Conservation (phyloP, 2,113 vertebrate species). For the Zapornia atra region DNA sequence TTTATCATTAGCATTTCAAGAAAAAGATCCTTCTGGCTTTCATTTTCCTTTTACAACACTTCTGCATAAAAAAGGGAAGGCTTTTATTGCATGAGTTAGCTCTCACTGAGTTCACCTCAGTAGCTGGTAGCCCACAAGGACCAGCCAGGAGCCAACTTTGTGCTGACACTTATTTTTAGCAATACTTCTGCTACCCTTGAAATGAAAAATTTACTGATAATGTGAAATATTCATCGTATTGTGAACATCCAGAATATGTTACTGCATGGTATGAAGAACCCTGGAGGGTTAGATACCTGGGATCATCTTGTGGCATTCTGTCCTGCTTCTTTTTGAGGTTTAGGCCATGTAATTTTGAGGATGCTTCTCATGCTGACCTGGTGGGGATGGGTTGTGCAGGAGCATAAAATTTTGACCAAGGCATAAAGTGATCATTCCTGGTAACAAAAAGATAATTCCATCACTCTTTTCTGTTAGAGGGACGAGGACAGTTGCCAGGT, state of each 20-base stretch:
- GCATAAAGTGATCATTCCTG: background rate
- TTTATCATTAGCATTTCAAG: background rate
- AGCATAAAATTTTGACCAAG: background rate
- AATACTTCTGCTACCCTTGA: background rate
- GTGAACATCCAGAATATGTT: accelerated
- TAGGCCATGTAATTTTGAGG: background rate
- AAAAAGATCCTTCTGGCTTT: background rate
- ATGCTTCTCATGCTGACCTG: background rate
- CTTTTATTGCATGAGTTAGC: background rate
- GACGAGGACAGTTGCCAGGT: background rate
- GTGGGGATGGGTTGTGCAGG: background rate
- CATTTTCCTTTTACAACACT: background rate
- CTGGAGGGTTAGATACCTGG: background rate
- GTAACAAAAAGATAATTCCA: background rate
- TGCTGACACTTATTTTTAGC: background rate
- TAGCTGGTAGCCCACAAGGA: background rate
- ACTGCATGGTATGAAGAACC: background rate
- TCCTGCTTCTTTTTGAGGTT: background rate
- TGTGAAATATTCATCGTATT: background rate
- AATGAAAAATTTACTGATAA: background rate
- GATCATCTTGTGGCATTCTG: background rate
- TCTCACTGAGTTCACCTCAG: background rate
- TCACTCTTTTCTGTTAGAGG: background rate
- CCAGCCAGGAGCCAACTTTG: background rate
- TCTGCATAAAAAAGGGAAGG: background rate